Evolutionary conservation across 2,113 vertebrate genomes (phyloP), one percentile per base, ranked within the genome.

Genomic region (Phodopus roborovskii): DNA sequence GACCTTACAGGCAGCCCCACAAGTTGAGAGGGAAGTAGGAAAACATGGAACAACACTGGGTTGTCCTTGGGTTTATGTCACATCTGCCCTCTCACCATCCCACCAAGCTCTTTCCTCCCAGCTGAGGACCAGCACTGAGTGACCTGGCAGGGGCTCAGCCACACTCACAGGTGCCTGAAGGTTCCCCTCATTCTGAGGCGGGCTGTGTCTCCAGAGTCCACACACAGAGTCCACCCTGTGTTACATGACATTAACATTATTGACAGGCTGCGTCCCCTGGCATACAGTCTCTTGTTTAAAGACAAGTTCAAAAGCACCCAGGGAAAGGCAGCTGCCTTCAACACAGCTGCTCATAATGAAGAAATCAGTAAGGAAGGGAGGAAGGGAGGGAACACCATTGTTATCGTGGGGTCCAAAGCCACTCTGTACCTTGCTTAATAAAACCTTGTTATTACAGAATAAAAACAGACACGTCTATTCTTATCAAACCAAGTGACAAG

Each of bases 401-500:
- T 66, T 10, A 0, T 2, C 56, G 24, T 62, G 0, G 82, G 87
- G 28, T 16, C 39, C 68, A 85, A 92, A 94, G 62, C 90, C 20
- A 64, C 53, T 68, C 92, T 89, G 68, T 42, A 2, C 75, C 94
- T 96, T 94, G 89, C 97, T 83, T 33, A 94, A 79, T 66, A 95
- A 98, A 97, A 95, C 92, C 97, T 94, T 96, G 88, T 68, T 86
- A 85, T 13, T 74, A 0, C 91, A 56, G 90, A 90, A 83, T 91
- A 91, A 86, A 97, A 39, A 78, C 96, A 66, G 83, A 87, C 68
- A 26, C 24, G 3, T 50, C 62, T 22, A 66, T 74, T 95, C 94
- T 95, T 88, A 97, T 60, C 26, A 74, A 97, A 88, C 82, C 95
- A 39, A 74, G 92, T 11, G 60, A 16, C 83, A 97, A 19, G 13